Evolutionary conservation across 2,797 vertebrate species (phyloP), one percentile per base, ranked within the genome.

Genomic region (Acrossocheilus wenchowensis): DNA sequence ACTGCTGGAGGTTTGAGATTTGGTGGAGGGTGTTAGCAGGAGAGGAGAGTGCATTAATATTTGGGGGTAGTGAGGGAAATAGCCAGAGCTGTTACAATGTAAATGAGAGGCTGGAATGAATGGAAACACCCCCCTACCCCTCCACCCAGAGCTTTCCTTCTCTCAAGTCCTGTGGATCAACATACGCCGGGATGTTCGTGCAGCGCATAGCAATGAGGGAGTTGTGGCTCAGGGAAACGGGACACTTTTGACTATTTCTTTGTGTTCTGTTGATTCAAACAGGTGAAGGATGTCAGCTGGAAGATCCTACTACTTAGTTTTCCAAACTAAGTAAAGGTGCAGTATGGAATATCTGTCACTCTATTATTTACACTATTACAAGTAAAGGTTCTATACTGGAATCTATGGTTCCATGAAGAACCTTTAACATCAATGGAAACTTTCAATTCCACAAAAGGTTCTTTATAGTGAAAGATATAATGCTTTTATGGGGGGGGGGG

Each of bases 141-240:
- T 80, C 60, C 73, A 75, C 52, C 84, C 62, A 73, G 52, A 92
- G 92, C 92, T 94, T 94, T 94, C 94, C 92, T 92, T 94, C 95
- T 92, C 93, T 94, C 93, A 91, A 95, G 92, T 96, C 94, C 93
- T 94, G 92, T 94, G 92, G 91, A 96, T 95, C 93, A 95, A 93
- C 96, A 93, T 93, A 93, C 94, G 93, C 94, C 93, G 89, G 89
- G 91, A 92, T 93, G 92, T 93, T 94, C 94, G 94, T 94, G 95
- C 92, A 88, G 92, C 91, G 96, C 95, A 96, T 96, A 96, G 95
- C 95, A 96, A 96, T 95, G 94, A 97, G 94, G 93, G 90, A 78
- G 92, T 89, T 93, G 92, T 92, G 41, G 94, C 93, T 81, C 93
- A 93, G 93, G 93, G 94, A 93, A 92, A 95, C 94, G 93, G 93